Percentiles rank a stretch among this genome's conserved stretches.
Conservation (phyloP, 2,888 invertebrate genomes). For the Cheilosia vernalis region DNA sequence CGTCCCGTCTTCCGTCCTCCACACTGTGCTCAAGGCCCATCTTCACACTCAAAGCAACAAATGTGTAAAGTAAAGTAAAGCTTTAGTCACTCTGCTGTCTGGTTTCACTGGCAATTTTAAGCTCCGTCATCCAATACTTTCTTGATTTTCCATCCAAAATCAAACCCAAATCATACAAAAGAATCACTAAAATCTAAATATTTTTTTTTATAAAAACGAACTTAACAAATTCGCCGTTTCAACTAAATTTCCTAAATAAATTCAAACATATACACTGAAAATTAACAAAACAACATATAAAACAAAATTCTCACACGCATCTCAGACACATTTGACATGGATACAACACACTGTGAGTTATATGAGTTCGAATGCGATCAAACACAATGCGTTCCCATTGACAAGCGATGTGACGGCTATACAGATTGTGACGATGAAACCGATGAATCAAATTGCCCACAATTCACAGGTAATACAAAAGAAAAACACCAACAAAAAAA, state of each 20-base stretch:
- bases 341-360: constrained; percentile 80
- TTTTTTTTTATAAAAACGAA: not conserved
- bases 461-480: constrained; percentile 80
- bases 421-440: constrained; percentile 86
- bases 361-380: constrained; percentile 83
- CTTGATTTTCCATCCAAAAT: too few species aligned
- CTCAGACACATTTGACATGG: constrained; percentile 78
- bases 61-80: too few species aligned
- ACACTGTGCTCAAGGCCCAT: too few species aligned
- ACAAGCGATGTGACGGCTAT: constrained; percentile 86
- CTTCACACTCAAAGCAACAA: too few species aligned
- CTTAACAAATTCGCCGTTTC: not conserved
- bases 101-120: too few species aligned
- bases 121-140: too few species aligned
- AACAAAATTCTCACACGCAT: constrained; percentile 56
- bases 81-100: too few species aligned
- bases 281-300: not conserved
- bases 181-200: not conserved
- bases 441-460: constrained; percentile 85
- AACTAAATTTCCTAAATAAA: not conserved
- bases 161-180: not conserved
- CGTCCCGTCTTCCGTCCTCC: too few species aligned
- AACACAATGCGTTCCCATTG: constrained; percentile 83
- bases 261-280: not conserved
- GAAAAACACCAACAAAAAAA: constrained; percentile 9